phyloP scores from a whole-genome alignment of 92 coral and sea anemone species.

The Porites lobata region DNA sequence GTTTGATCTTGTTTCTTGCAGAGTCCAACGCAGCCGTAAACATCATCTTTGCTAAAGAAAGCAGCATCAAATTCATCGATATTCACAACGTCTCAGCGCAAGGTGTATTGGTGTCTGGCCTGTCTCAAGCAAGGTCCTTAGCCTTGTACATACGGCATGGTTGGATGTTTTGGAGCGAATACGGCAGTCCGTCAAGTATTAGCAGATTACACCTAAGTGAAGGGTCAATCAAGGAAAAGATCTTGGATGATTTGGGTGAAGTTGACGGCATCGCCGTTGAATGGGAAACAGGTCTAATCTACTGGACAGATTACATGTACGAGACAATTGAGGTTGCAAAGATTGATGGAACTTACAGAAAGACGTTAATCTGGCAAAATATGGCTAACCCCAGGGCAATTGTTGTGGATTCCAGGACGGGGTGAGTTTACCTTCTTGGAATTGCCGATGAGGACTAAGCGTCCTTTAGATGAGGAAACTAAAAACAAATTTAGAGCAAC shows the following conservation, averaged over 20 bases:
- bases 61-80: slow-evolving; percentile 16
- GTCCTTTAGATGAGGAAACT: neutral
- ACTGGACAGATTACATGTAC: slow-evolving; percentile 75
- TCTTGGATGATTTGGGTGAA: slow-evolving; percentile 18
- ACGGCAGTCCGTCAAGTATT: neutral
- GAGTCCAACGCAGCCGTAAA: slow-evolving; percentile 9
- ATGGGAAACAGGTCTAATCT: slow-evolving; percentile 73
- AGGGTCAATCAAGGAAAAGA: slow-evolving; percentile 8
- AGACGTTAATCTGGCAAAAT: slow-evolving; percentile 48
- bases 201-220: slow-evolving; percentile 16
- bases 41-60: slow-evolving; percentile 10
- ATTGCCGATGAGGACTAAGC: neutral
- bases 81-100: slow-evolving; percentile 1
- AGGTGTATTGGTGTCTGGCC: slow-evolving; percentile 7
- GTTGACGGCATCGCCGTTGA: slow-evolving; percentile 84
- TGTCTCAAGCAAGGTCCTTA: neutral
- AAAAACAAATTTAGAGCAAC: neutral
- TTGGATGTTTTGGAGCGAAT: slow-evolving; percentile 50
- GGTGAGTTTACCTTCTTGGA: slow-evolving; percentile 47
- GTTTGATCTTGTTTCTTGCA: neutral
- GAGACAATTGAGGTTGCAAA: slow-evolving; percentile 81
- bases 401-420: slow-evolving; percentile 71
- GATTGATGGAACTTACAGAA: slow-evolving; percentile 71
- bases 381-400: slow-evolving; percentile 76
- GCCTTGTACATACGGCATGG: neutral